phyloP scores from a whole-genome alignment of 2,113 vertebrate genomes.

The Daboia siamensis region DNA sequence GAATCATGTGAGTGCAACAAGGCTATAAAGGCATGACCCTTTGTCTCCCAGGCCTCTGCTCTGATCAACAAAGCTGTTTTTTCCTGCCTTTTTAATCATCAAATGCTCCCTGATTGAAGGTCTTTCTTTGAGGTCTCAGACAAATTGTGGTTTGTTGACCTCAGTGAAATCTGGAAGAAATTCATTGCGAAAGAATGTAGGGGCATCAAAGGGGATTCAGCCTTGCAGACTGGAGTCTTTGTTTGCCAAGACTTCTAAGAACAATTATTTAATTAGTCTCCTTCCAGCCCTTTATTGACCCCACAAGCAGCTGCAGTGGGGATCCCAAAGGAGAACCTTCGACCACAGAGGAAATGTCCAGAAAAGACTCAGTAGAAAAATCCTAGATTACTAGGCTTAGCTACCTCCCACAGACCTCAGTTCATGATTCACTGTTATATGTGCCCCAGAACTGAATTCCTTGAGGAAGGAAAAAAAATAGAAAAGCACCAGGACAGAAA shows the following conservation, averaged over 20 bases:
- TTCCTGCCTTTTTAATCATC: not conserved
- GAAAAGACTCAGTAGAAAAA: conserved; percentile 1
- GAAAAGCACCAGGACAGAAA: not conserved
- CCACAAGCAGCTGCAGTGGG: conserved; percentile 11
- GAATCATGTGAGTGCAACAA: not conserved
- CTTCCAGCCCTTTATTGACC: conserved; percentile 11
- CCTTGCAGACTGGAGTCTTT: conserved; percentile 13
- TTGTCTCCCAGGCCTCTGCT: not conserved
- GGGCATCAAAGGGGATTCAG: conserved; percentile 13
- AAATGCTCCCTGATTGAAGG: not conserved
- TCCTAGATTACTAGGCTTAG: conserved; percentile 1
- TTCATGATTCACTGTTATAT: not conserved
- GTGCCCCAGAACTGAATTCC: not conserved
- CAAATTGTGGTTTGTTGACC: conserved; percentile 24
- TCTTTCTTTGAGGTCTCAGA: conserved; percentile 8
- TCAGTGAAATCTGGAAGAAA: conserved; percentile 31
- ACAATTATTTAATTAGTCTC: conserved; percentile 29
- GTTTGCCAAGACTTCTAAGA: conserved; percentile 32
- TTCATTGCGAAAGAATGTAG: conserved; percentile 30
- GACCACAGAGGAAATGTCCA: conserved; percentile 7
- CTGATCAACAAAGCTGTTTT: not conserved
- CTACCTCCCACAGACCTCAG: not conserved
- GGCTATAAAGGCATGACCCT: not conserved
- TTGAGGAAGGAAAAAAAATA: not conserved
- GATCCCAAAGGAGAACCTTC: conserved; percentile 6